Base-by-base conservation (phyloP, 2,797 vertebrate genomes). In the Hypotaenidia okinawae region DNA sequence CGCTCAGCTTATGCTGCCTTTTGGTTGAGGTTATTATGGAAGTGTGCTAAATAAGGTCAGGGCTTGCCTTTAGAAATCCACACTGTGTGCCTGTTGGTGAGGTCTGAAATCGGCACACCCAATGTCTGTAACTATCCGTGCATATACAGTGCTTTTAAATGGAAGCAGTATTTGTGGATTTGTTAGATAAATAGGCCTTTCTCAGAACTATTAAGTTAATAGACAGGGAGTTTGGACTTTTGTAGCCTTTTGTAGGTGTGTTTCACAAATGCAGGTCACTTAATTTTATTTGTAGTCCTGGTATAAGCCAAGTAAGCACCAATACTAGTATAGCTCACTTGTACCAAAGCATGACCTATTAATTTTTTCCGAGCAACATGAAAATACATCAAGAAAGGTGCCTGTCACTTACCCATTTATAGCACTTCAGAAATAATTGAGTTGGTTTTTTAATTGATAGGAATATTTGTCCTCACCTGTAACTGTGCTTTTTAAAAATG, bases 161-260 rank as follows among this genome's bases (percentile, higher is more conserved):
- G 27, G 24, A 14, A 59, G 10, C n/a, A 8, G 24, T 69, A 19
- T 25, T 85, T 68, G 35, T 70, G 35, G 6, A 13, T 64, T 52
- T 24, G 1, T 21, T 83, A 49, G 25, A 12, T n/a, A 62, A 79
- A 11, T 67, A 49, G 16, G 81, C 39, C 2, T 75, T 84, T 51
- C 3, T 3, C 54, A 13, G 49, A 69, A 63, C 35, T 59, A 45
- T 21, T 33, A 51, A 47, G 9, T 55, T 70, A 30, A 70, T 81
- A 21, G 21, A 30, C 9, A 25, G 13, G 19, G 35, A 75, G 11
- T 86, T 62, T 64, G 5, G 49, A 11, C 18, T 55, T 47, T 43
- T 0, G 0, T 58, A 33, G 4, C 3, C 4, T 52, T 84, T 70
- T 49, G 11, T 23, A 51, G 37, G 19, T 43, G 14, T 32, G 41